These are phyloP conservation scores for Scaeva pyrastri DNA, from an alignment of 2,888 invertebrate genomes.

Conservation along the genomic window DNA sequence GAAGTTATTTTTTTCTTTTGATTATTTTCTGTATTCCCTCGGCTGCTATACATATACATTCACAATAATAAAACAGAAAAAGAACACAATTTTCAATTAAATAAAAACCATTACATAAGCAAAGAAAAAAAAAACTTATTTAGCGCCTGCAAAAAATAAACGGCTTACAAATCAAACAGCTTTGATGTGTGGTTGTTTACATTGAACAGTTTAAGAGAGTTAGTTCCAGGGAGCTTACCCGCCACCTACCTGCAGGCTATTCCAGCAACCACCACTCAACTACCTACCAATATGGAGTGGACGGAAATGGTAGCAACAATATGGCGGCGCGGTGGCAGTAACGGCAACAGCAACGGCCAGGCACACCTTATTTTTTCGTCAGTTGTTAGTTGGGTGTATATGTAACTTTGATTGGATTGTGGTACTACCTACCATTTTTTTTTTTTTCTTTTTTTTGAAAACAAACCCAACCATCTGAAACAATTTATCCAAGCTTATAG, in stretches of 20 bases:
- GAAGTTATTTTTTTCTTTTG: not conserved
- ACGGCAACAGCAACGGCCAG: constrained; percentile 45
- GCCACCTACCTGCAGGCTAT: too few relatives aligned
- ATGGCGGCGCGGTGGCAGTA: not conserved
- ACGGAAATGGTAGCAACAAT: constrained; percentile 45
- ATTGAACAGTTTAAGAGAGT: constrained; percentile 24
- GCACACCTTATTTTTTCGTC: constrained; percentile 57
- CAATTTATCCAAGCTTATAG: constrained; percentile 51
- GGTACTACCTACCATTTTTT: not conserved
- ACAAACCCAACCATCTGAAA: constrained; percentile 58
- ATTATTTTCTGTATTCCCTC: not conserved
- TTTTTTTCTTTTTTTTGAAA: not conserved
- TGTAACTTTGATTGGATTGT: constrained; percentile 35
- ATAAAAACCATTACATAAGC: constrained; percentile 56
- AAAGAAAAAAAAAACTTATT: constrained; percentile 46
- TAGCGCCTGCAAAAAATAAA: not conserved
- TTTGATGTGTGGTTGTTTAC: constrained; percentile 39
- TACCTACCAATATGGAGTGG: constrained; percentile 17
- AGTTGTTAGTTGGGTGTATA: constrained; percentile 33
- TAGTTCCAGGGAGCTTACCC: constrained; percentile 21
- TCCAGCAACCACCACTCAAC: too few relatives aligned
- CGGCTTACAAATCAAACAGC: constrained; percentile 13
- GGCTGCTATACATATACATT: not conserved
- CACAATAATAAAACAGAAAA: constrained; percentile 40
- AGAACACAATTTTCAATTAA: constrained; percentile 56